Conservation (phyloP, 2,797 vertebrate species). For the Gymnothorax reevesii region DNA sequence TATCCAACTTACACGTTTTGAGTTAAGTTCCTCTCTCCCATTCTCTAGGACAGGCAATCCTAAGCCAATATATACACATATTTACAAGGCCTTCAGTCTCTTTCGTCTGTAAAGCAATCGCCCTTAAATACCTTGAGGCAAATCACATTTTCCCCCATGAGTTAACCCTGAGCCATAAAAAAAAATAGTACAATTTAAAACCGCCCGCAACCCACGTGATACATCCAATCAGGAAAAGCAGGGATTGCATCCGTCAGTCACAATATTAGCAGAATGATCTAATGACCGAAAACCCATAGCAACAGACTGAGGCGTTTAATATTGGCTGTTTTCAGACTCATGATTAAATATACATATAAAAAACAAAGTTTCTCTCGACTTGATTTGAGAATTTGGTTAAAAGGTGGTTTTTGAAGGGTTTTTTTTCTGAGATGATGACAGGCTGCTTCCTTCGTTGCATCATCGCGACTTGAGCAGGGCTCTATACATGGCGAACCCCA, state of each 20-base stretch:
- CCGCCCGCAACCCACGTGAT: neutral
- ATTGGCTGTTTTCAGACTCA: neutral
- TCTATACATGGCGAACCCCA: constrained; percentile 94
- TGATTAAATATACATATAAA: constrained; percentile 21
- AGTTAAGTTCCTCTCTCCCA: constrained; percentile 17
- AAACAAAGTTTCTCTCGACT: neutral
- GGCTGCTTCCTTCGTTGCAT: constrained; percentile 53
- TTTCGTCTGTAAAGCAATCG: constrained; percentile 9
- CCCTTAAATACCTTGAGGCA: constrained; percentile 41
- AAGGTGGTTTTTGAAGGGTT: neutral
- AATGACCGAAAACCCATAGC: neutral
- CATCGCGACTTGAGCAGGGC: constrained; percentile 87
- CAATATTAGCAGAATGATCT: neutral
- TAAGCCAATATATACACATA: constrained; percentile 54
- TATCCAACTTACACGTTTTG: constrained; percentile 19
- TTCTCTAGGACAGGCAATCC: constrained; percentile 32
- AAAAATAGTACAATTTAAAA: constrained; percentile 5
- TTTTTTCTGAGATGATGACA: neutral
- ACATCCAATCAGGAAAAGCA: neutral
- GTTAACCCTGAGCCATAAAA: constrained; percentile 4
- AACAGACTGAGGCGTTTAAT: neutral
- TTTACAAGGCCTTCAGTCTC: constrained; percentile 53
- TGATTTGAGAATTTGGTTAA: neutral
- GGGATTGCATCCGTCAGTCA: neutral
- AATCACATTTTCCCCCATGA: constrained; percentile 7